phyloP scores from a whole-genome alignment of 1,140 invertebrate genomes.

The Triops longicaudatus region DNA sequence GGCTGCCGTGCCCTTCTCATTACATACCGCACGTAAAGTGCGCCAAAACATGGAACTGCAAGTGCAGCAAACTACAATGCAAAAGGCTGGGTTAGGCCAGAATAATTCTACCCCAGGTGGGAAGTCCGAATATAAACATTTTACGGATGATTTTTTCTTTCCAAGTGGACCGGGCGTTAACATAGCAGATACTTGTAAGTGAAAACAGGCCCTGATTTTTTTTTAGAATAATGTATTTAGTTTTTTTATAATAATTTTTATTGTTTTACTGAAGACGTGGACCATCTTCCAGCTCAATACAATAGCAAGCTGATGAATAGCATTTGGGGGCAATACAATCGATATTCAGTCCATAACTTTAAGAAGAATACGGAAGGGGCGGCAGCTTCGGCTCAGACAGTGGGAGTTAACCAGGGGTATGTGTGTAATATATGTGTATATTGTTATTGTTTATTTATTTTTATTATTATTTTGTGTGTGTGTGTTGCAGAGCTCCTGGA shows the following conservation, averaged over 20 bases:
- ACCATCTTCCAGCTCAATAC: conserved; percentile 59
- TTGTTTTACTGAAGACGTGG: conserved; percentile 43
- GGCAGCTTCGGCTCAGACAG: not conserved
- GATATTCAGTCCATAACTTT: conserved; percentile 73
- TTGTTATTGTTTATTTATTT: conserved; percentile 12
- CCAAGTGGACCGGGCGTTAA: not conserved
- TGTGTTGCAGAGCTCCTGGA: conserved; percentile 3
- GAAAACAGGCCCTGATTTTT: not conserved
- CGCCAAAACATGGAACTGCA: conserved; percentile 29
- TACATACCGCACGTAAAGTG: conserved; percentile 33
- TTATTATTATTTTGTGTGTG: too few relatives aligned
- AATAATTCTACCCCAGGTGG: conserved; percentile 18
- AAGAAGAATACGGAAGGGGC: conserved; percentile 60
- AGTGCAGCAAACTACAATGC: conserved; percentile 11
- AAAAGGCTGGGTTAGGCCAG: conserved; percentile 24
- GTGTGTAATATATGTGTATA: not conserved
- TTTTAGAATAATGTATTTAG: conserved; percentile 21
- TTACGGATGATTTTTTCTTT: conserved; percentile 16
- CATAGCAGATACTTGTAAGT: conserved; percentile 16
- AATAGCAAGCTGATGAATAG: conserved; percentile 81
- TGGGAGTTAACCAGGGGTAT: conserved; percentile 5
- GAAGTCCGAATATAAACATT: conserved; percentile 16
- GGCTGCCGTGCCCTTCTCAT: conserved; percentile 33
- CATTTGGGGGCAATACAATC: conserved; percentile 80
- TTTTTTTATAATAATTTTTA: conserved; percentile 28